Base-by-base conservation (phyloP, 2,797 vertebrate species). In the Semaprochilodus insignis region DNA sequence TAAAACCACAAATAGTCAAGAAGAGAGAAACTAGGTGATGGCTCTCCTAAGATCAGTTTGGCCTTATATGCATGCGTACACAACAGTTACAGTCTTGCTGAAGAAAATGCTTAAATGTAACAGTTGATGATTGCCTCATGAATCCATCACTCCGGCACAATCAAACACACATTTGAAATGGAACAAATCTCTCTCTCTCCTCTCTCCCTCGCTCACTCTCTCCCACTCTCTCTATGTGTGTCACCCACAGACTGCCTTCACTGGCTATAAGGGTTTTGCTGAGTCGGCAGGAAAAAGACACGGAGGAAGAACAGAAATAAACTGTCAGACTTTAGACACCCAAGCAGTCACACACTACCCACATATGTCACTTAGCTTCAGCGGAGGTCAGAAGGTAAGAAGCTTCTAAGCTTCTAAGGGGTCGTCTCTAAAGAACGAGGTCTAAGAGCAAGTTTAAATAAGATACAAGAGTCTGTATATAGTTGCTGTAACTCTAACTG, bases 201-300 rank as follows among this genome's bases (percentile, higher is more conserved):
- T 65, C 14, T 23, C 23, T 62, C 74, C 74, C 27, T 48, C 51
- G 71, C 82, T 76, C 57, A 40, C 71, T 80, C 81, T 89, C 90
- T 92, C 87, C 93, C 87, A 44, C 36, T 44, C 31, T 36, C 65
- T 36, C 8, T 19, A 6, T 36, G 16, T 44, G 36, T 44, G 15
- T 66, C 31, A 36, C 63, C 31, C 63, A 66, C 62, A 31, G 14
- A 13, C 59, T 62, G 60, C 3, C 23, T 63, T 63, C 4, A 1
- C 65, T 66, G 78, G 74, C 85, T 87, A 78, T 77, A 72, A 57
- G 87, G 89, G 81, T 78, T 85, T 78, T 13, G 74, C 83, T 81
- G 75, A 81, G 62, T 77, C 69, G 75, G 83, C 80, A 74, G 67
- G 81, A 74, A 74, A 2, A 65, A 16, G 54, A 44, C 16, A 55